Conservation (phyloP, 2,113 vertebrate genomes). For the Ceuthmochares aereus region DNA sequence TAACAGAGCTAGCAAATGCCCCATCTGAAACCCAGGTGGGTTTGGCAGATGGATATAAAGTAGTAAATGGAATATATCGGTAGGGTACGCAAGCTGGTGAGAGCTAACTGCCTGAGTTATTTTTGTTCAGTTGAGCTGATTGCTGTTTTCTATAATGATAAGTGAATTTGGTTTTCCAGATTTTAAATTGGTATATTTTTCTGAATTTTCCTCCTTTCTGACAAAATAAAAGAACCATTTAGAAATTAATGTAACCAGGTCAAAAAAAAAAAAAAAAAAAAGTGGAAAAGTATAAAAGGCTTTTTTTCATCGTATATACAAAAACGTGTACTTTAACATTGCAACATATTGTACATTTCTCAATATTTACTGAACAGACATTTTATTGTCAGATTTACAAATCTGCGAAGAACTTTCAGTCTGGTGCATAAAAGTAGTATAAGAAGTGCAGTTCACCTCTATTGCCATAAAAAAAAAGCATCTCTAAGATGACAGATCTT, state of each 20-base stretch:
- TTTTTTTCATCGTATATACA: background rate
- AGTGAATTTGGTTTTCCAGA: constrained; percentile 76
- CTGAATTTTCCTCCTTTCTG: constrained; percentile 56
- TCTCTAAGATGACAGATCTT: background rate
- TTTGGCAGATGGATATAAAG: constrained; percentile 78
- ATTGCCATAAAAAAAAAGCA: background rate
- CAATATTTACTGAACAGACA: background rate
- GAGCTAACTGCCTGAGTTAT: constrained; percentile 76
- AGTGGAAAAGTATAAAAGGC: background rate
- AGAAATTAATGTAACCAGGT: constrained; percentile 37
- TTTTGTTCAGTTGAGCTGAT: constrained; percentile 74
- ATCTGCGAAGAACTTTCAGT: background rate
- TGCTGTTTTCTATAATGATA: constrained; percentile 77
- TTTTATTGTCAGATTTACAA: background rate
- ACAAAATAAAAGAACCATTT: constrained; percentile 55
- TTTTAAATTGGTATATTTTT: constrained; percentile 67
- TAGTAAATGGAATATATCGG: constrained; percentile 68
- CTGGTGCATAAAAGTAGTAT: background rate
- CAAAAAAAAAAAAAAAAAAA: background rate
- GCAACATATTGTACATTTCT: background rate
- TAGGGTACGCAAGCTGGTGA: constrained; percentile 74
- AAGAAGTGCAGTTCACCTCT: background rate
- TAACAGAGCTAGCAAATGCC: constrained; percentile 73
- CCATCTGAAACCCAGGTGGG: constrained; percentile 78
- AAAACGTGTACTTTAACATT: background rate